A percentile compares a stretch with the other conserved stretches of the same genome.
phyloP scores from a whole-genome alignment of 2,797 vertebrate genomes.

The Amazonetta brasiliensis region DNA sequence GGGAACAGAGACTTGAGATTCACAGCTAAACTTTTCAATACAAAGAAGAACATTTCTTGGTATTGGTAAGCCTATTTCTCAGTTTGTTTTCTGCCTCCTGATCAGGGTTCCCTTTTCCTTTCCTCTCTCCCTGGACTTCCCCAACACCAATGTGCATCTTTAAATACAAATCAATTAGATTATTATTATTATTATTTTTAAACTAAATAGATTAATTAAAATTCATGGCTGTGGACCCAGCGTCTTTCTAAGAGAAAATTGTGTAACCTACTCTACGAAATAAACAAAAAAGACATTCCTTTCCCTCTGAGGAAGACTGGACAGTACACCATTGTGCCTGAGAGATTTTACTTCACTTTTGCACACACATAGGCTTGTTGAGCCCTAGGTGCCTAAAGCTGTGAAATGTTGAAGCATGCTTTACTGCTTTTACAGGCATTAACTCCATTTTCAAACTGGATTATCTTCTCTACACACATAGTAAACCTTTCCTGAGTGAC shows the following conservation, averaged over 20 bases:
- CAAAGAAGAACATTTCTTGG: background rate
- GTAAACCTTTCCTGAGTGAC: background rate
- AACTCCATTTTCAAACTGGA: background rate
- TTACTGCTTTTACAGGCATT: background rate
- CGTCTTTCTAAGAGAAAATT: background rate
- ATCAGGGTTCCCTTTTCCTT: background rate
- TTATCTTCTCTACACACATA: background rate
- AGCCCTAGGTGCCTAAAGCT: background rate
- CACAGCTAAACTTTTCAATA: background rate
- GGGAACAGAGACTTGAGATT: background rate
- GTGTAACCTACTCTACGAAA: background rate
- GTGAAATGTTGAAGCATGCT: background rate
- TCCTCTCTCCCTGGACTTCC: background rate
- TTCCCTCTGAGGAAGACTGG: background rate
- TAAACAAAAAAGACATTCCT: background rate
- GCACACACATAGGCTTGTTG: accelerated
- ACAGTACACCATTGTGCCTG: background rate
- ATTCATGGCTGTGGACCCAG: background rate
- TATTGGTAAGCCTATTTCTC: background rate
- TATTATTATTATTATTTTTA: no score
- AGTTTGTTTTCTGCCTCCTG: background rate
- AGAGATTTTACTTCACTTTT: background rate
- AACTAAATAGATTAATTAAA: no score
- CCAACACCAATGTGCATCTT: background rate
- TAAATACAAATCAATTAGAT: background rate